These are phyloP conservation scores for Schrankia costaestrigalis DNA, from an alignment of 2,888 invertebrate genomes.

Conservation along the genomic window DNA sequence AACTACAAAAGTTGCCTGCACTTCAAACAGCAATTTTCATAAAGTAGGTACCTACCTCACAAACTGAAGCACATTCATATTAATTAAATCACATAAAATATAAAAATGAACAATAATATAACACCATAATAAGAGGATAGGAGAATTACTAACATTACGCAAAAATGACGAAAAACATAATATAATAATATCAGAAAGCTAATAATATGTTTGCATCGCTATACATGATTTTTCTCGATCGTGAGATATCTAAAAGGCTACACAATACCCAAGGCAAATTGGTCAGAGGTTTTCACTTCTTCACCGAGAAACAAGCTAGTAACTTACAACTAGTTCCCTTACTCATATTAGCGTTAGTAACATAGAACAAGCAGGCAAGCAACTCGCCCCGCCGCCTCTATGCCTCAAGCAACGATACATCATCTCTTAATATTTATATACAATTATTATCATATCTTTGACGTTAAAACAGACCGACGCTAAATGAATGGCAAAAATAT, in stretches of 20 bases:
- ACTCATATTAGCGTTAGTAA: slow-evolving; percentile 61
- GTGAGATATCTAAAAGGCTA: slow-evolving; percentile 72
- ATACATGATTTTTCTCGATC: slow-evolving; percentile 75
- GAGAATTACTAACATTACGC: slow-evolving; percentile 77
- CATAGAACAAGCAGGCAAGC: slow-evolving; percentile 65
- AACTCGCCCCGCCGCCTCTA: slow-evolving; percentile 51
- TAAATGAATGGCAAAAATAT: slow-evolving; percentile 67
- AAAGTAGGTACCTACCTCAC: no score
- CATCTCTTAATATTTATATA: slow-evolving; percentile 70
- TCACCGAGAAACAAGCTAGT: slow-evolving; percentile 73
- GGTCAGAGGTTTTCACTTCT: slow-evolving; percentile 76
- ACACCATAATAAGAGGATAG: slow-evolving; percentile 63
- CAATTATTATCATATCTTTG: slow-evolving; percentile 62
- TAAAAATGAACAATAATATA: slow-evolving; percentile 66
- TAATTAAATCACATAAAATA: slow-evolving; percentile 60
- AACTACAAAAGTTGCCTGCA: slow-evolving; percentile 81
- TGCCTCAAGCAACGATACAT: slow-evolving; percentile 58
- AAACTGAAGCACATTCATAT: slow-evolving; percentile 75
- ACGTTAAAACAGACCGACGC: slow-evolving; percentile 56
- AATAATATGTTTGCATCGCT: slow-evolving; percentile 71
- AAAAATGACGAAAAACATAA: slow-evolving; percentile 61
- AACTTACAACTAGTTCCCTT: slow-evolving; percentile 69
- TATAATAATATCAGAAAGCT: slow-evolving; percentile 55
- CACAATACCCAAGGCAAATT: slow-evolving; percentile 80
- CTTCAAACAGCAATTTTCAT: slow-evolving; percentile 73